Evolutionary conservation across 2,113 vertebrate genomes (phyloP).

Genomic region (Piaya cayana): DNA sequence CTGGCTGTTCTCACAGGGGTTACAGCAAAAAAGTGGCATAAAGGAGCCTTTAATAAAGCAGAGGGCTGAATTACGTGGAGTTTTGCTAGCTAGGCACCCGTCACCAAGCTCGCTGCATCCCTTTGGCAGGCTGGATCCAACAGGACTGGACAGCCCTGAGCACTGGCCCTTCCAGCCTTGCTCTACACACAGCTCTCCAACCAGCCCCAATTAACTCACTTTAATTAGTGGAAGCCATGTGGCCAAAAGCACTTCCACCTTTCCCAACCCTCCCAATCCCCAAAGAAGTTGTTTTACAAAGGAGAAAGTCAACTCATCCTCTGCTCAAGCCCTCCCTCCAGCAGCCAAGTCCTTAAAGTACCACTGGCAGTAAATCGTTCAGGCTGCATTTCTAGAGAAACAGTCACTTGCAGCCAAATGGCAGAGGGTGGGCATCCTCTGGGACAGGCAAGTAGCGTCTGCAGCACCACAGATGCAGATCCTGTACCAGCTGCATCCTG

Average conservation of each 20-base stretch:
- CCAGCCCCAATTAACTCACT: not conserved
- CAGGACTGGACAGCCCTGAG: not conserved
- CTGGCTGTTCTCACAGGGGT: constrained; percentile 26
- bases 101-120: fast-evolving
- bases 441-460: not conserved
- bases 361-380: not conserved
- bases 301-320: not conserved
- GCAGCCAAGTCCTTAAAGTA: not conserved
- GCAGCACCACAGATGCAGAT: not conserved
- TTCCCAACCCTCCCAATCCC: not conserved
- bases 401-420: not conserved
- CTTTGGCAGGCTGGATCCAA: not conserved
- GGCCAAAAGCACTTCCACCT: not conserved
- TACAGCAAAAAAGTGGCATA: not conserved
- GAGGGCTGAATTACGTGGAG: not conserved
- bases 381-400: not conserved
- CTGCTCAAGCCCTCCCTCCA: not conserved
- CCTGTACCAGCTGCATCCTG: fast-evolving
- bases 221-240: not conserved
- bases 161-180: not conserved
- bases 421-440: not conserved
- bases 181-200: not conserved
- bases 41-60: constrained; percentile 37
- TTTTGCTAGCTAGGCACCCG: not conserved
- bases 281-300: not conserved